Evolutionary conservation across 2,797 vertebrate species (phyloP), one percentile per base, ranked within the genome.

Genomic region (Enteromius paludinosus): DNA sequence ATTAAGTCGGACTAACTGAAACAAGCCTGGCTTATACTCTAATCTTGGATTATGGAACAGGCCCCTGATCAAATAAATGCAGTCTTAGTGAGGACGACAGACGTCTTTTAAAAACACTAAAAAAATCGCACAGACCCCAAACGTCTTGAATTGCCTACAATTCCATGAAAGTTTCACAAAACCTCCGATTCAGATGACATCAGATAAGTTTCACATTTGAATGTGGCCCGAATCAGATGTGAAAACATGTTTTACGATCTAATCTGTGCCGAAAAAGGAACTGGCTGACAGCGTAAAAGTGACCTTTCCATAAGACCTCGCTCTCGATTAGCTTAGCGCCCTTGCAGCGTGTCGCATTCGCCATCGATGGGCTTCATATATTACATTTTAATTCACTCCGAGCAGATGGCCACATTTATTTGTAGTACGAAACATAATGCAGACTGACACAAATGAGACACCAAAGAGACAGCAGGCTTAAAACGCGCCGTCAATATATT

Each of bases 351-450:
- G 74, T 75, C 69, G 56, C 69, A 79, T 87, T 84, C 75, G 64
- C 64, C 38, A 47, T 59, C 49, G 12, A 54, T 64, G 23, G 33
- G 52, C 66, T 81, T 64, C 73, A 79, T 73, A 45, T 49, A 43
- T 81, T 7, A 66, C 65, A 64, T 72, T 80, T 41, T 68, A 69
- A 81, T 81, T 81, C 52, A 84, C 59, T 64, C n/a, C 38, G 78
- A 79, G 73, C 86, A 86, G 82, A 84, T 82, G 86, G 84, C 84
- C 74, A 56, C 52, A 62, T 87, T 85, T 85, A 84, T 82, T 78
- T 52, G 49, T 30, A 56, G 49, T 8, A 41, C 25, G 38, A 11
- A 79, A 71, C 65, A 43, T 86, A 82, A 87, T 62, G 65, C 17
- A 30, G 65, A 23, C 30, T 69, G 82, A 79, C 81, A 81, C 79